Evolutionary conservation across 2,888 invertebrate genomes (phyloP).

Genomic region (Caenorhabditis sp.): DNA sequence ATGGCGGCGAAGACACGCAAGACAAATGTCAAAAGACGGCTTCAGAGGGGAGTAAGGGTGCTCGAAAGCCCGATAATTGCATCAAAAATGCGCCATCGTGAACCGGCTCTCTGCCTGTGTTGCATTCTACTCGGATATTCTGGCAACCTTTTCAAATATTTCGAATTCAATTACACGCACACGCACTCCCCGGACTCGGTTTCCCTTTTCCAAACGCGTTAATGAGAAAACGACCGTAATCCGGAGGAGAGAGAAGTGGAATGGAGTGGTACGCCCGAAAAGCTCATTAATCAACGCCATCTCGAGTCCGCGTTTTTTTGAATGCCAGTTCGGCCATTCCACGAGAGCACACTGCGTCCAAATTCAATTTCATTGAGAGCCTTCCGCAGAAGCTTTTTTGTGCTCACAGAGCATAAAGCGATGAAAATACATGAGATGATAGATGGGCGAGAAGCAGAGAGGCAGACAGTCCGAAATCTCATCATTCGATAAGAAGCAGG

Average conservation of each 20-base stretch:
- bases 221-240: constrained; percentile 43
- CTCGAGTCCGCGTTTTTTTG: constrained; percentile 10
- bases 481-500: constrained; percentile 13
- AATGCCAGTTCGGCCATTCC: constrained; percentile 33
- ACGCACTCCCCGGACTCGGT: constrained; percentile 7
- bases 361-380: constrained; percentile 55
- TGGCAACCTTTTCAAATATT: constrained; percentile 54
- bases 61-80: constrained; percentile 43
- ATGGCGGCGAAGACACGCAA: constrained; percentile 28
- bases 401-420: constrained; percentile 10
- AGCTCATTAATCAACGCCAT: constrained; percentile 47
- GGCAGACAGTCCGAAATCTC: constrained; percentile 1
- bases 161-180: constrained; percentile 49
- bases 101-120: constrained; percentile 15
- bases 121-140: constrained; percentile 45
- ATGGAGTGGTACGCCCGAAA: background rate
- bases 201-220: constrained; percentile 7
- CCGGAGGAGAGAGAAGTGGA: background rate
- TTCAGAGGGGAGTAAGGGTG: background rate
- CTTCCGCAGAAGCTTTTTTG: constrained; percentile 13
- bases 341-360: constrained; percentile 21
- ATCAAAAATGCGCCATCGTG: constrained; percentile 52
- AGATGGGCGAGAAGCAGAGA: constrained; percentile 5
- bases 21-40: constrained; percentile 44
- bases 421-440: constrained; percentile 20